Percentiles rank a stretch among this genome's conserved stretches.
These are phyloP conservation scores for Brienomyrus longianalis DNA, from an alignment of 2,113 vertebrate genomes.

Conservation along the genomic window DNA sequence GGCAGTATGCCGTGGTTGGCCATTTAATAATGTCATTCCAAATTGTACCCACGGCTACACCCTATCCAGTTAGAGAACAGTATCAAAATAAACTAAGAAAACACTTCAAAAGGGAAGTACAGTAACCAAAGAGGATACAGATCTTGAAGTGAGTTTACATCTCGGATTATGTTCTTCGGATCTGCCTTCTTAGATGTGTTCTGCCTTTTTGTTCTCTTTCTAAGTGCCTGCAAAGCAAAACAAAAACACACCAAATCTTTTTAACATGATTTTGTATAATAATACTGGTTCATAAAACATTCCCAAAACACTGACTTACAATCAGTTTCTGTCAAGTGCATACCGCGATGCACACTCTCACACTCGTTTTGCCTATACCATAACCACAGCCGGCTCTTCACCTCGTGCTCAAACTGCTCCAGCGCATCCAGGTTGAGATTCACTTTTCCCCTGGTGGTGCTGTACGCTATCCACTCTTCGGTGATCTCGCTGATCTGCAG, in stretches of 20 bases:
- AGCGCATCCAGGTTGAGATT: slow-evolving; percentile 56
- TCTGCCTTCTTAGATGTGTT: slow-evolving; percentile 44
- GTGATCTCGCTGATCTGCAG: slow-evolving; percentile 56
- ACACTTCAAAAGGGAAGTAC: neutral
- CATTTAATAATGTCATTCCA: neutral
- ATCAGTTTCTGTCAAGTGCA: neutral
- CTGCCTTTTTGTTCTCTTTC: slow-evolving; percentile 48
- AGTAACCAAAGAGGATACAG: slow-evolving; percentile 67
- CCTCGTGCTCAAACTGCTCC: slow-evolving; percentile 77
- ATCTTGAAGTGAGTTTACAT: slow-evolving; percentile 66
- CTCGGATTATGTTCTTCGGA: slow-evolving; percentile 44
- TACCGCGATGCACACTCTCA: neutral
- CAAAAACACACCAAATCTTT: neutral
- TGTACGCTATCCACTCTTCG: slow-evolving; percentile 75
- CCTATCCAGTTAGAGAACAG: neutral
- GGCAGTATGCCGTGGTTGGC: neutral
- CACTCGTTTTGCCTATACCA: neutral
- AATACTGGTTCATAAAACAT: neutral
- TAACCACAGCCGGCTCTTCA: slow-evolving; percentile 32
- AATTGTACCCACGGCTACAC: neutral
- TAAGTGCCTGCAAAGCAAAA: slow-evolving; percentile 56
- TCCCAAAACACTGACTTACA: neutral
- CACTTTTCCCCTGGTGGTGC: slow-evolving; percentile 48
- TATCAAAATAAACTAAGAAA: neutral
- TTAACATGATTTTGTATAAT: neutral